A percentile compares a stretch with the other conserved stretches of the same genome.
Conservation (phyloP, 2,113 vertebrate genomes). For the Guaruba guarouba region DNA sequence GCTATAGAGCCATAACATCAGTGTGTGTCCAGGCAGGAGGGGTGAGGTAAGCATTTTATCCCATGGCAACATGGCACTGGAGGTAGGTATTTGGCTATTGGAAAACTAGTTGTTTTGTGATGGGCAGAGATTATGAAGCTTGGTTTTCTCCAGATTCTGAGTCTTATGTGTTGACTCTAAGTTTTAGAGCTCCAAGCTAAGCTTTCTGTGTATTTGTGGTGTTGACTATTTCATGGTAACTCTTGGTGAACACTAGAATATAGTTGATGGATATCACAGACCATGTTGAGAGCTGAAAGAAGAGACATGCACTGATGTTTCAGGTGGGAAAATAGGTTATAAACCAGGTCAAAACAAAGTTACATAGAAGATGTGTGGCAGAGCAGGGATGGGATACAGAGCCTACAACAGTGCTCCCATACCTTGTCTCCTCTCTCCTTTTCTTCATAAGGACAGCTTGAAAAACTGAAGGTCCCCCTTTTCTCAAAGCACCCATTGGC, state of each 20-base stretch:
- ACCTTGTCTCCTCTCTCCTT: background rate
- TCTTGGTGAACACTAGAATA: background rate
- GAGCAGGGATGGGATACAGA: background rate
- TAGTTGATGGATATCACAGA: background rate
- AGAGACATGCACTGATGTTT: background rate
- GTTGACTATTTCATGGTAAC: background rate
- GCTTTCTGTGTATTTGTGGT: background rate
- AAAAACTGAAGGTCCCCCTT: background rate
- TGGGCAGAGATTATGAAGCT: background rate
- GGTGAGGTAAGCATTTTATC: background rate
- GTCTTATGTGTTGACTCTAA: background rate
- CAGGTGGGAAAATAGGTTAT: background rate
- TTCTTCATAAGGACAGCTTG: background rate
- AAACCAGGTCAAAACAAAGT: background rate
- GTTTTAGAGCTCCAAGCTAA: background rate
- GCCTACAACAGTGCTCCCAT: background rate
- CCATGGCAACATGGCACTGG: accelerated
- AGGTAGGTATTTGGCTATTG: background rate
- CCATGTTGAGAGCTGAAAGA: background rate
- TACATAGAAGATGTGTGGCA: background rate
- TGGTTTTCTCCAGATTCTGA: background rate
- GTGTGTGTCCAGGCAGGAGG: accelerated
- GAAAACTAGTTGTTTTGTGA: background rate
- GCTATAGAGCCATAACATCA: accelerated
- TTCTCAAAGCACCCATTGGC: background rate